phyloP scores from a whole-genome alignment of 2,888 invertebrate genomes.

The Thysanoteuthis rhombus region DNA sequence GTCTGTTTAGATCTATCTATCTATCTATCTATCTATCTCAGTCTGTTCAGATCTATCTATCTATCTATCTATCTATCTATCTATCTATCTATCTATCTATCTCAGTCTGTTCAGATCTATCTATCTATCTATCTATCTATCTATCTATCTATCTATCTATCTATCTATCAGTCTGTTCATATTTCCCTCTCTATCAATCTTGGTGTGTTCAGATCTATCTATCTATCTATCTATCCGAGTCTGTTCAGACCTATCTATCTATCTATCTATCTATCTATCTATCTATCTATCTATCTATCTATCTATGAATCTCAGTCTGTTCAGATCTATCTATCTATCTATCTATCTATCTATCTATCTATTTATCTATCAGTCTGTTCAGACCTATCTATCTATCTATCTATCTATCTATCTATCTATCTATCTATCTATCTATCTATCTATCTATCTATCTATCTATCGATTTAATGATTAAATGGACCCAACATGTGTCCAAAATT shows the following conservation, averaged over 20 bases:
- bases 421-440: neutral
- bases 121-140: neutral
- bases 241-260: neutral
- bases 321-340: neutral
- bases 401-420: slow-evolving; percentile 12
- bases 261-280: neutral
- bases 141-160: no score
- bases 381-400: neutral
- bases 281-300: neutral
- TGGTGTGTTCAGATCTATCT: no score
- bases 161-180: no score
- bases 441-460: neutral
- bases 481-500: neutral
- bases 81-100: no score
- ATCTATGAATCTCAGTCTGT: neutral
- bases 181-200: no score
- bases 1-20: no score
- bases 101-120: no score
- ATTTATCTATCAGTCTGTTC: neutral
- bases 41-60: no score
- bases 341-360: neutral
- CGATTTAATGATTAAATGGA: neutral
- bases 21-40: no score
- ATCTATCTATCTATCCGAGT: no score
- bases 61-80: no score